phyloP scores from a whole-genome alignment of 2,888 invertebrate species.

The Latheticus oryzae region DNA sequence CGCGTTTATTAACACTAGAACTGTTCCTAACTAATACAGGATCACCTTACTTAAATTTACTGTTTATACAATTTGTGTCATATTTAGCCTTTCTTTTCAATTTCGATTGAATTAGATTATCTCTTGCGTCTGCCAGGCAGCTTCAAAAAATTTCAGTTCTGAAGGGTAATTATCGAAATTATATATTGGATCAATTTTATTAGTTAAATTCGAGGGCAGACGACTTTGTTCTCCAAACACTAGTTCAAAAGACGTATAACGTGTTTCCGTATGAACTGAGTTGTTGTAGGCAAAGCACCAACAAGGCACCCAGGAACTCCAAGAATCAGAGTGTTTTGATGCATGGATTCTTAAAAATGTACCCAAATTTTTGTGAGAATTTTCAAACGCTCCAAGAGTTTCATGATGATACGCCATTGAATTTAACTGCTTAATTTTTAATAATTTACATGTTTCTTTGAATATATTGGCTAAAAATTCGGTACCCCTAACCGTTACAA shows the following conservation, averaged over 20 bases:
- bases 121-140: neutral
- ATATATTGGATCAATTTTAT: constrained; percentile 3
- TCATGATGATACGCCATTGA: constrained; percentile 37
- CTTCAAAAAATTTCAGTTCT: constrained; percentile 1
- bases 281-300: constrained; percentile 1
- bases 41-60: neutral
- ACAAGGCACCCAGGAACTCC: constrained; percentile 1
- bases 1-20: neutral
- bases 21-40: constrained; percentile 1
- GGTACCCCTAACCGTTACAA: constrained; percentile 38
- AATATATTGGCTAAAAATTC: constrained; percentile 20
- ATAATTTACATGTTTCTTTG: constrained; percentile 12
- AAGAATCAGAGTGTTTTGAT: neutral
- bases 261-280: neutral
- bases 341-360: constrained; percentile 9
- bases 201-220: constrained; percentile 2
- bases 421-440: constrained; percentile 5
- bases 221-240: constrained; percentile 1
- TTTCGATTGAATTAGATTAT: neutral
- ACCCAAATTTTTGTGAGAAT: constrained; percentile 30
- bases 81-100: neutral
- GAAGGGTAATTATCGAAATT: constrained; percentile 7
- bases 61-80: neutral
- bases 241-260: neutral
- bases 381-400: constrained; percentile 37